Base-by-base conservation (phyloP, 2,797 vertebrate genomes). In the Chrysocyon brachyurus region DNA sequence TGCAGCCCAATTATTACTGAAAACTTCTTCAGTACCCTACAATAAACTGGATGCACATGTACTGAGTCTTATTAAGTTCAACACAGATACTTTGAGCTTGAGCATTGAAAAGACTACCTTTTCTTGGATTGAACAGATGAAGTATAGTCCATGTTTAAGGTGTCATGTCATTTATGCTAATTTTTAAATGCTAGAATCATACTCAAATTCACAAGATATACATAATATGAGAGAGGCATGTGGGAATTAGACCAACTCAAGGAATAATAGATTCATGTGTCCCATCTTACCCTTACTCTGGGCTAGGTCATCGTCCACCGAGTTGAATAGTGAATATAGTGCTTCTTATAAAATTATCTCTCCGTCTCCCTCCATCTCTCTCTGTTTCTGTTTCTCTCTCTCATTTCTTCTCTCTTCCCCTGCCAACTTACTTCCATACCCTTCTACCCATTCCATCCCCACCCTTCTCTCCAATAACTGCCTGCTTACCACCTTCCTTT, bases 271-370 rank as follows among this genome's bases (percentile, higher is more conserved):
- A 77, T n/a, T 88, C 24, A 16, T 22, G 3, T 79, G 11, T 78
- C 17, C 7, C 2, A 91, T 68, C 21, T 79, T 33, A 24, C 6
- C 79, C 33, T 81, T 81, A 46, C 19, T 68, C 56, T 46, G 22
- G 22, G 78, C 28, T 88, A 66, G 26, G n/a, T 75, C 26, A 11
- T 16, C n/a, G 36, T 72, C 7, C n/a, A 49, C 19, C 56, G 7
- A 70, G 56, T 81, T 70, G 26, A 66, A 77, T 59, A 24, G 5
- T 66, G 64, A 77, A 31, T 59, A 77, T 10, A 82, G 2, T 52
- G 11, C 12, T 95, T 66, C 21, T 93, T 90, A 40, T 77, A 63
- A 75, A 64, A 72, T 93, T 82, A 5, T 61, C n/a, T 94, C 19
- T 9, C 49, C 14, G 12, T 54, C 49, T 49, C n/a, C 11, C 31